Base-by-base conservation (phyloP, 2,888 invertebrate species). In the Yponomeuta plumbellus region DNA sequence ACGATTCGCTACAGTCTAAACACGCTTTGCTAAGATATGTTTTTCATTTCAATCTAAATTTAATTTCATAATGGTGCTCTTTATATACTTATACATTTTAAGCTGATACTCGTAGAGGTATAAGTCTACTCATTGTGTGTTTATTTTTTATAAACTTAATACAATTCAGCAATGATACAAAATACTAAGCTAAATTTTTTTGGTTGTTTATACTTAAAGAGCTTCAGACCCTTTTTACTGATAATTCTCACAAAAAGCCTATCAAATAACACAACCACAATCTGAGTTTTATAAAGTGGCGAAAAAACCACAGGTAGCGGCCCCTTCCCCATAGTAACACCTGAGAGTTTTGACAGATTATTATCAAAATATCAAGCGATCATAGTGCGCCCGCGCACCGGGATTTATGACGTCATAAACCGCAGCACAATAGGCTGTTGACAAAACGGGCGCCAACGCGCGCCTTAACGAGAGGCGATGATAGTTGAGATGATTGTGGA, bases 401-500 rank as follows among this genome's bases (percentile, higher is more conserved):
- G 81, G 83, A 85, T 86, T 88, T 87, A 88, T 80, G 79, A 77
- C 81, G 80, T 80, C 83, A 76, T 86, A 85, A 86, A 85, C 74
- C 74, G 77, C 74, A 77, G 80, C 77, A 74, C 76, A 73, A 78
- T 76, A 73, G 74, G 67, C 74, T 80, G 80, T 78, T 84, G 82
- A 84, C 83, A 81, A 78, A 78, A 80, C 73, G 75, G 75, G 75
- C 78, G 76, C 76, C 75, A 73, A 70, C 70, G 67, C 62, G 21
- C 22, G 58, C 17, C 44, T 52, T 52, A 52, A 17, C 21, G 11
- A 21, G 59, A 59, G 21, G 11, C 23, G 44, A 52, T 5, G 44
- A 52, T 52, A 52, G 44, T 52, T 52, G 44, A n/a, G 59, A 23
- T 59, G 59, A 17, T 52, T 23, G 59, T 59, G 59, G 59, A 21